A percentile compares a stretch with the other conserved stretches of the same genome.
phyloP scores from a whole-genome alignment of 1,140 invertebrate species.

The Eueides isabella region DNA sequence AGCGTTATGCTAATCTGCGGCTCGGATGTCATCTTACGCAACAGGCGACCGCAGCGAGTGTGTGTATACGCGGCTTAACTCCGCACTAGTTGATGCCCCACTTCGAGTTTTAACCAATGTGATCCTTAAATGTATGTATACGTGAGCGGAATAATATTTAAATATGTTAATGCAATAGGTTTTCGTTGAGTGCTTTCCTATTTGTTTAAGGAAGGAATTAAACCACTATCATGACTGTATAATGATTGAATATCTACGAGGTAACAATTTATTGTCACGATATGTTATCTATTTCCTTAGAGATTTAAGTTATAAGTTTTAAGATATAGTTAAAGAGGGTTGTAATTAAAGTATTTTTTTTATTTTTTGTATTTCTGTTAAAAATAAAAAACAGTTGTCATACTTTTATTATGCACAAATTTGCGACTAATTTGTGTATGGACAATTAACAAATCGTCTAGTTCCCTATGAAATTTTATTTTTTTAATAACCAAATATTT shows the following conservation, averaged over 20 bases:
- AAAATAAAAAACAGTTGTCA: too few relatives aligned
- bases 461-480: background rate
- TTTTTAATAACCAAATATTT: background rate
- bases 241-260: background rate
- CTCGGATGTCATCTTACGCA: slow-evolving; percentile 79
- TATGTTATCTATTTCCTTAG: background rate
- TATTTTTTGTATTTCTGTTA: too few relatives aligned
- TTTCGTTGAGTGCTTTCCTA: slow-evolving; percentile 1
- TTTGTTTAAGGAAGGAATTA: slow-evolving; percentile 4
- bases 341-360: too few relatives aligned
- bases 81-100: slow-evolving; percentile 58
- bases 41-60: slow-evolving; percentile 69
- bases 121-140: slow-evolving; percentile 39
- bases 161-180: slow-evolving; percentile 14
- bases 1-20: slow-evolving; percentile 71
- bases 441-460: too few relatives aligned
- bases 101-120: slow-evolving; percentile 51
- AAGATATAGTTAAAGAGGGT: too few relatives aligned
- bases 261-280: background rate
- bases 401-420: too few relatives aligned
- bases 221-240: background rate
- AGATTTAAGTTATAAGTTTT: background rate
- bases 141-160: slow-evolving; percentile 34
- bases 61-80: slow-evolving; percentile 68
- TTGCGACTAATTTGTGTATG: too few relatives aligned